Base-by-base conservation (phyloP, 2,888 invertebrate genomes). In the Limnephilus rhombicus region DNA sequence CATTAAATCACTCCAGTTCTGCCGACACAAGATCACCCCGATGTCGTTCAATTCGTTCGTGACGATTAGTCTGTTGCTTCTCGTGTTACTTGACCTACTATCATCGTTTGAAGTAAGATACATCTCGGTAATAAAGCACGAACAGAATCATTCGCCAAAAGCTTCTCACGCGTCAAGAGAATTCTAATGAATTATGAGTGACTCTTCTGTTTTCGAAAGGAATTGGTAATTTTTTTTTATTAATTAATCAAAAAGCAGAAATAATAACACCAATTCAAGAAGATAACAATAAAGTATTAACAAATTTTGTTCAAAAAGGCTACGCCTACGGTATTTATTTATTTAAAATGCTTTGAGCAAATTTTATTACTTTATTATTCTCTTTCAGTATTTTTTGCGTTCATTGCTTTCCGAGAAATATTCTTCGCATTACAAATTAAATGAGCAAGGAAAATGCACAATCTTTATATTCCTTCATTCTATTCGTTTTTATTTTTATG, bases 41-140 rank as follows among this genome's bases (percentile, higher is more conserved):
- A 83, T 11, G 83, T 24, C 37, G 24, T 37, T 37, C 83, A 37
- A 37, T 83, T 83, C 83, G 37, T 83, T 83, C 83, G 34, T 37
- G 34, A 83, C 37, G 83, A 83, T 83, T 83, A 9, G 18, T 83
- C 37, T 83, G 34, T 83, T 24, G 83, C 68, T 68, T n/a, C 68
- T 68, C 68, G 68, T 68, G 68, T 37, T 83, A 83, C 83, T 83
- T 83, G 83, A 83, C 83, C 83, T 37, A 68, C 68, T 68, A 68
- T 68, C 68, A 68, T n/a, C 68, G 68, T 68, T 68, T 68, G 68
- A 68, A 68, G n/a, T n/a, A 68, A 53, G 53, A 68, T n/a, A 68
- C 68, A 68, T 68, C 68, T n/a, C 24, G 68, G 24, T 68, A 68
- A 68, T 68, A 68, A 68, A n/a, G 68, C 68, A 68, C 68, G 68